A percentile compares a stretch with the other conserved stretches of the same genome.
phyloP scores from a whole-genome alignment of 2,113 vertebrate species.

The human region GRCh38 chrX:9857001-9857500 shows the following conservation, averaged over 20 bases:
- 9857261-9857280: not conserved
- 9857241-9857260: not conserved
- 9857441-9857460: too few relatives aligned
- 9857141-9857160: not conserved
- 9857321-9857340: accelerated
- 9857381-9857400: too few relatives aligned
- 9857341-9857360: not conserved
- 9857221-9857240: not conserved
- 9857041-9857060: not conserved
- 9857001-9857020: not conserved
- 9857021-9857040: not conserved
- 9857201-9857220: accelerated
- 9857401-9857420: too few relatives aligned
- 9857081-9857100: not conserved
- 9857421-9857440: too few relatives aligned
- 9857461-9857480: too few relatives aligned
- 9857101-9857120: not conserved
- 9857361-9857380: not conserved
- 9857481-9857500: too few relatives aligned
- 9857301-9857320: accelerated
- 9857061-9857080: not conserved
- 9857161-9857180: accelerated
- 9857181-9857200: accelerated
- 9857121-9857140: accelerated
- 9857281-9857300: not conserved